Evolutionary conservation across 2,888 invertebrate genomes (phyloP), one percentile per base, ranked within the genome.

Genomic region (Agonum fuliginosum): DNA sequence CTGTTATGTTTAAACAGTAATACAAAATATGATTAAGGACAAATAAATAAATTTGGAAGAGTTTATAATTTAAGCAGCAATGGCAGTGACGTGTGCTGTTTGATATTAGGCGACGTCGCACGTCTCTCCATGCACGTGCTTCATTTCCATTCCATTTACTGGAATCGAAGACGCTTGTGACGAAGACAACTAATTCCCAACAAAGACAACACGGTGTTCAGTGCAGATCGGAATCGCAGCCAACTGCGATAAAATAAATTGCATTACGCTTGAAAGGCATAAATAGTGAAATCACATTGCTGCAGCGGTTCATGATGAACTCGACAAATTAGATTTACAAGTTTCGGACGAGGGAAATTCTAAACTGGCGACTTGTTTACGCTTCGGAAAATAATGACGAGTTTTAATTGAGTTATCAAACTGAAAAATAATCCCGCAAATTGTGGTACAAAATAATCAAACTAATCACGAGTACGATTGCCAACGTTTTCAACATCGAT

Each of bases 231-330:
- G 30, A 71, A 71, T 71, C 71, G 72, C 58, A 37, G 43, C 46
- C 34, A 24, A 37, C 69, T 41, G 69, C 69, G 70, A 76, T 78
- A 78, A 79, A 78, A 81, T 81, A 81, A 80, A 81, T 81, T 81
- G 79, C 78, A 81, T 81, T 80, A 80, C 74, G 78, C 78, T 48
- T 80, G 80, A 80, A 80, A 80, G 80, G 80, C 80, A 79, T 81
- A 81, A 81, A 82, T 81, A 81, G 80, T 80, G 80, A 81, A 81
- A 82, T 81, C 80, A 81, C 34, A 37, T 19, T 62, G 62, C 62
- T 80, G 79, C 80, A 81, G 75, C 80, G 81, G 78, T 81, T 80
- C 79, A 80, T 80, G 82, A 79, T 81, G 80, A 80, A 79, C 80
- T 81, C 81, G 81, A 78, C 78, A 80, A 80, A 81, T 82, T 82